Evolutionary conservation across 1,140 invertebrate species (phyloP).

Genomic region (Temnothorax curvispinosus): DNA sequence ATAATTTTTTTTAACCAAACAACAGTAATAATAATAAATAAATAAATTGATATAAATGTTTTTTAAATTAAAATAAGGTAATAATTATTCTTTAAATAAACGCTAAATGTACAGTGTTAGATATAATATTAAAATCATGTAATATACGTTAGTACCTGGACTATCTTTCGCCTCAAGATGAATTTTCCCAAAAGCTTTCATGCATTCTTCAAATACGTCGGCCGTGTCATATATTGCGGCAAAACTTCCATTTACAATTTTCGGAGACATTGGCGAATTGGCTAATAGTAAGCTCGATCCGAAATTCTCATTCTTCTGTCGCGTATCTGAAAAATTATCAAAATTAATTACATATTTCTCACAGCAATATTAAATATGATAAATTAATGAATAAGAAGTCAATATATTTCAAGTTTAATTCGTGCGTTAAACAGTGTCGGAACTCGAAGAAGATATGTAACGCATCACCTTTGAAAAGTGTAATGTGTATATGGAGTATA

Average conservation of each 20-base stretch:
- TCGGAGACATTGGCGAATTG: conserved; percentile 98
- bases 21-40: not conserved
- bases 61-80: not conserved
- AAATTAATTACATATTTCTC: not conserved
- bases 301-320: conserved; percentile 93
- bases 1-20: not conserved
- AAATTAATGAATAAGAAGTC: not conserved
- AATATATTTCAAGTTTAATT: not conserved
- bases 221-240: conserved; percentile 97
- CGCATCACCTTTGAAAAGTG: conserved; percentile 9
- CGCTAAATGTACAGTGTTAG: not conserved
- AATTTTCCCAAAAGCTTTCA: conserved; percentile 90
- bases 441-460: not conserved
- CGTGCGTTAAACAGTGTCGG: no score
- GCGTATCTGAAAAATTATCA: conserved; percentile 88
- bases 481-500: not conserved
- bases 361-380: not conserved
- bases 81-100: not conserved
- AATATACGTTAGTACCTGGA: conserved; percentile 87
- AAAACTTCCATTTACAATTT: conserved; percentile 98
- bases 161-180: conserved; percentile 91
- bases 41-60: not conserved
- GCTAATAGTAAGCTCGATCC: conserved; percentile 97
- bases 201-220: conserved; percentile 93
- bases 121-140: not conserved